A percentile compares a stretch with the other conserved stretches of the same genome.
These are phyloP conservation scores for Microcebus griseorufus DNA, from an alignment of 2,113 vertebrate species.

Conservation along the genomic window DNA sequence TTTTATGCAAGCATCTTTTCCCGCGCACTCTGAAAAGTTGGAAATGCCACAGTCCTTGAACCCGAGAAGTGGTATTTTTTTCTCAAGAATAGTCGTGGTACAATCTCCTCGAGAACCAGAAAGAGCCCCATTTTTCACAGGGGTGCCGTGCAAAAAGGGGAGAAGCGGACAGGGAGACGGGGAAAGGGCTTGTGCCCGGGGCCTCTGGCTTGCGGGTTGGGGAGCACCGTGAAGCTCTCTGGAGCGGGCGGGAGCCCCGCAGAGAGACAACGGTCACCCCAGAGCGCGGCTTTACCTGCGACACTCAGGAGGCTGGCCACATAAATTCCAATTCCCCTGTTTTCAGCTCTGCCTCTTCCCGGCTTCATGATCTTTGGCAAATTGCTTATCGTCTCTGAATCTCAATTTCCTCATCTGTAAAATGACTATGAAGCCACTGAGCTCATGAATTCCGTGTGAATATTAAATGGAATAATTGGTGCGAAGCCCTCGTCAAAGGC, in stretches of 20 bases:
- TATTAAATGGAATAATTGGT: background rate
- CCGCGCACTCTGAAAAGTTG: background rate
- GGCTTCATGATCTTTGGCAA: background rate
- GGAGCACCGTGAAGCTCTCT: background rate
- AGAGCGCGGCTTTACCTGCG: fast-evolving
- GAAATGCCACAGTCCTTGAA: background rate
- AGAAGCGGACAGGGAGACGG: fast-evolving
- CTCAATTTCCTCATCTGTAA: background rate
- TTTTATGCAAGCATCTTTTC: background rate
- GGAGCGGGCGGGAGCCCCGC: background rate
- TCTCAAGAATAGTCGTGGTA: fast-evolving
- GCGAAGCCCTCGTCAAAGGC: fast-evolving
- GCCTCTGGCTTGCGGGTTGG: background rate
- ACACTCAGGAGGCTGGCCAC: fast-evolving
- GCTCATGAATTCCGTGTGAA: too few relatives aligned
- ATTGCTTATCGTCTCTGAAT: background rate
- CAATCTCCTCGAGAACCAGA: fast-evolving
- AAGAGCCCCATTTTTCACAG: background rate
- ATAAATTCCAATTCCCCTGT: fast-evolving
- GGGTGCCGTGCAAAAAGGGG: fast-evolving
- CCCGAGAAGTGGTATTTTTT: background rate
- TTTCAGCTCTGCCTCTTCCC: too few relatives aligned
- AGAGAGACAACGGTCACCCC: fast-evolving
- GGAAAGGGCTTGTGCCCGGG: too few relatives aligned
- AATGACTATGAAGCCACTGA: fast-evolving